A percentile compares a stretch with the other conserved stretches of the same genome.
Evolutionary conservation across 2,888 invertebrate species (phyloP).

Genomic region (Conistra vaccinii): DNA sequence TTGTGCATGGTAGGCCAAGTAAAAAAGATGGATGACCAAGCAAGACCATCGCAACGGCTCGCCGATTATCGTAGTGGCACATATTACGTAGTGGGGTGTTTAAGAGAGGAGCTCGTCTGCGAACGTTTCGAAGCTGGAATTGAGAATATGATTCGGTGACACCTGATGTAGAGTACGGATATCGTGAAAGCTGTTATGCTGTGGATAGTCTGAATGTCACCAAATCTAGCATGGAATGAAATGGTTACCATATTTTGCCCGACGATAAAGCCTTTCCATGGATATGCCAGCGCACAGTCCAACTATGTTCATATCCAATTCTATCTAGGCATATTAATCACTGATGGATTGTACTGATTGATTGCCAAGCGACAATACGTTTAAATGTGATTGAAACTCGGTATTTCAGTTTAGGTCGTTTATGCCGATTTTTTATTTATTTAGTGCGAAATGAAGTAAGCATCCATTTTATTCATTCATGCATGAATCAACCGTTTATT

Average conservation of each 20-base stretch:
- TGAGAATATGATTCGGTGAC: neutral
- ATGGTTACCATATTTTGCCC: neutral
- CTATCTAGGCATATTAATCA: neutral
- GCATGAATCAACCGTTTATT: slow-evolving; percentile 7
- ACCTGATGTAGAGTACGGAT: neutral
- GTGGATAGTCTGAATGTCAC: neutral
- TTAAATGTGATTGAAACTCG: neutral
- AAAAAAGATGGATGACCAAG: neutral
- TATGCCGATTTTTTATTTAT: neutral
- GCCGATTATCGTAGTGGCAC: neutral
- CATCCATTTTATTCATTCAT: neutral
- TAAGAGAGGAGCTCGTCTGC: neutral
- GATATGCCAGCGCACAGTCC: neutral
- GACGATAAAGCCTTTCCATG: neutral
- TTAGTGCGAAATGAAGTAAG: neutral
- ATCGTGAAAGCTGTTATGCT: neutral
- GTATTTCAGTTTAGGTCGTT: neutral
- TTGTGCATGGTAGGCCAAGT: neutral
- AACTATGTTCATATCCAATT: neutral
- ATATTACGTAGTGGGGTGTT: neutral
- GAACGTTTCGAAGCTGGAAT: neutral
- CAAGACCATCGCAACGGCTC: neutral
- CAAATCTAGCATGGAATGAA: neutral
- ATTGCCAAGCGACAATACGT: neutral
- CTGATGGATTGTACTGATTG: neutral